Conservation (phyloP, 2,797 vertebrate genomes). For the Coregonus ussuriensis region DNA sequence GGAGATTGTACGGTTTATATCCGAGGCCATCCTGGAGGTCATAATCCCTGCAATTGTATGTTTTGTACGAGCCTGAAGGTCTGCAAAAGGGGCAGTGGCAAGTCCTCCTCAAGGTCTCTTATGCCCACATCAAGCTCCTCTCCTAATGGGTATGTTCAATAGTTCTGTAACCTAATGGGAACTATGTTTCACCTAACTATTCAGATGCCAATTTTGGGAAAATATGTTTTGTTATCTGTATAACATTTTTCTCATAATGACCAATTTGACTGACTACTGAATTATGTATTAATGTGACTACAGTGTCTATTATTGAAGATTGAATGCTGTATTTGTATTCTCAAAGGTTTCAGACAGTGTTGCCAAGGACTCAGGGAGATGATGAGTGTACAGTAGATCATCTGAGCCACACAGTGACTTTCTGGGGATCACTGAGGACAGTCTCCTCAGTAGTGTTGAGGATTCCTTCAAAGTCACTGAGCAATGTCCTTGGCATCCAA, state of each 20-base stretch:
- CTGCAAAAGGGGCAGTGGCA: not conserved
- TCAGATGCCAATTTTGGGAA: not conserved
- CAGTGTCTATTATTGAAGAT: not conserved
- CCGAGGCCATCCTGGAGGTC: not conserved
- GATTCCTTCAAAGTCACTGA: not conserved
- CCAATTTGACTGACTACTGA: not conserved
- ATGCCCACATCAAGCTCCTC: not conserved
- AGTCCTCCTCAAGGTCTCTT: not conserved
- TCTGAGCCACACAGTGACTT: not conserved
- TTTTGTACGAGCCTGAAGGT: not conserved
- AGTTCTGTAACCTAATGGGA: not conserved
- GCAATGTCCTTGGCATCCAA: not conserved
- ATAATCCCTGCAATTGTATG: not conserved
- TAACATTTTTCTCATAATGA: not conserved
- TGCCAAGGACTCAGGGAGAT: not conserved
- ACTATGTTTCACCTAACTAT: not conserved
- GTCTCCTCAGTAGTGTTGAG: not conserved
- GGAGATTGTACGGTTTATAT: not conserved
- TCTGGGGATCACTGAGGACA: not conserved
- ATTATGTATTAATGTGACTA: not conserved
- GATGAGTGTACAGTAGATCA: not conserved
- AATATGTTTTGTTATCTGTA: not conserved
- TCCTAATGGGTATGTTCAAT: not conserved
- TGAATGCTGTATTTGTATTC: not conserved
- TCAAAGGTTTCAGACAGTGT: not conserved